These are phyloP conservation scores for Chrysemys picta DNA, from an alignment of 2,113 vertebrate genomes.

Conservation along the genomic window DNA sequence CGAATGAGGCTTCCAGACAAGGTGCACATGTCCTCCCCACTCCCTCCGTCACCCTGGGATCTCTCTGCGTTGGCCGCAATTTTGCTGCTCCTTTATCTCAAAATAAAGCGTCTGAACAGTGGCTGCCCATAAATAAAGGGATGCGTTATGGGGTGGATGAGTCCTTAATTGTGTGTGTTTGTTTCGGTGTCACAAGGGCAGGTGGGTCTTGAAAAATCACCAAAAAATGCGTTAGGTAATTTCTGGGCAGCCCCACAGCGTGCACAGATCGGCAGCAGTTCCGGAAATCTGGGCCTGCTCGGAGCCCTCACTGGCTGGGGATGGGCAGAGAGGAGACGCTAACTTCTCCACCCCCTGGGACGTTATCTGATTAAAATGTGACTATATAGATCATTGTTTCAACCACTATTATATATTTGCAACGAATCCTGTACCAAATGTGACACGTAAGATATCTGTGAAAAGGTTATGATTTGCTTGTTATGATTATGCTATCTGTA, in stretches of 20 bases:
- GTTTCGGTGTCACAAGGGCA: background rate
- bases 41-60: background rate
- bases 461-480: no score
- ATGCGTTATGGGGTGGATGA: background rate
- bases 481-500: no score
- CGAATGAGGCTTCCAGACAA: background rate
- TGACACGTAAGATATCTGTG: no score
- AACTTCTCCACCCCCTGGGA: background rate
- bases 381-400: no score
- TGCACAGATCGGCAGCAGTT: background rate
- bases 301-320: background rate
- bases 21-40: background rate
- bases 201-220: background rate
- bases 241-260: background rate
- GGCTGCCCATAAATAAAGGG: background rate
- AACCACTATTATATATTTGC: no score
- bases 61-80: fast-evolving
- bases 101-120: background rate
- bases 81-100: background rate
- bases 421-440: no score
- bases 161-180: background rate
- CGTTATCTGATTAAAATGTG: no score
- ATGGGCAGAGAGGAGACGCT: background rate
- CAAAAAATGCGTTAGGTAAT: background rate
- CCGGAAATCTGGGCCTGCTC: background rate